Conservation (phyloP, 2,113 vertebrate species). For the Isichthys henryi region DNA sequence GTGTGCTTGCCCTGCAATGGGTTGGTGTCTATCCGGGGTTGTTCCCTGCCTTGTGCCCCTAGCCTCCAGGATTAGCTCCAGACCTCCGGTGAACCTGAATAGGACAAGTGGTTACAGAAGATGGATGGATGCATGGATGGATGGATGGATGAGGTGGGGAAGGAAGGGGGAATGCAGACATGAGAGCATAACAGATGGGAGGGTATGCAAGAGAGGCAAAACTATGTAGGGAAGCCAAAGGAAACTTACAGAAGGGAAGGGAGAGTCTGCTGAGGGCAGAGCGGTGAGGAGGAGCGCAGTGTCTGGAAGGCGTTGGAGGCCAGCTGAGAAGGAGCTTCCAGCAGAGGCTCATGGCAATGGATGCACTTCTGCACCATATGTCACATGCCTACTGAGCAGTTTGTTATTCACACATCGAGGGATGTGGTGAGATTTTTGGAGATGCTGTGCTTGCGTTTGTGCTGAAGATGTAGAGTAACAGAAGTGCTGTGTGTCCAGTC, state of each 20-base stretch:
- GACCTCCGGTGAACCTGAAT: too few species aligned
- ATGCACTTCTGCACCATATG: constrained; percentile 42
- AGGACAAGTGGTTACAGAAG: too few species aligned
- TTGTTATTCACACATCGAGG: constrained; percentile 39
- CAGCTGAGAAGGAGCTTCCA: constrained; percentile 26
- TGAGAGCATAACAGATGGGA: too few species aligned
- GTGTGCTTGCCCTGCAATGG: too few species aligned
- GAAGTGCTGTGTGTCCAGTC: constrained; percentile 23
- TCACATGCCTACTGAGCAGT: constrained; percentile 27
- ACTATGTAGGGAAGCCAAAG: background rate
- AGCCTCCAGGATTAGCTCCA: too few species aligned
- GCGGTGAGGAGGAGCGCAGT: background rate
- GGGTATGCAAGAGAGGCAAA: background rate
- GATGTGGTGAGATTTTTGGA: constrained; percentile 40
- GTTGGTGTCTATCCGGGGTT: too few species aligned
- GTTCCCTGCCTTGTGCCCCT: too few species aligned
- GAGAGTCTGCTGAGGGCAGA: background rate
- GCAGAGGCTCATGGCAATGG: constrained; percentile 19
- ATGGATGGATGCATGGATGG: too few species aligned
- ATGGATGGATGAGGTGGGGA: too few species aligned
- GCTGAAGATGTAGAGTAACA: constrained; percentile 38
- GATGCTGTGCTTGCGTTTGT: constrained; percentile 33
- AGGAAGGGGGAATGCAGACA: background rate
- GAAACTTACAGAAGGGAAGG: background rate
- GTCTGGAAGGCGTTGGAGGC: background rate